Conservation (phyloP, 2,113 vertebrate species). For the Prochilodus magdalenae region DNA sequence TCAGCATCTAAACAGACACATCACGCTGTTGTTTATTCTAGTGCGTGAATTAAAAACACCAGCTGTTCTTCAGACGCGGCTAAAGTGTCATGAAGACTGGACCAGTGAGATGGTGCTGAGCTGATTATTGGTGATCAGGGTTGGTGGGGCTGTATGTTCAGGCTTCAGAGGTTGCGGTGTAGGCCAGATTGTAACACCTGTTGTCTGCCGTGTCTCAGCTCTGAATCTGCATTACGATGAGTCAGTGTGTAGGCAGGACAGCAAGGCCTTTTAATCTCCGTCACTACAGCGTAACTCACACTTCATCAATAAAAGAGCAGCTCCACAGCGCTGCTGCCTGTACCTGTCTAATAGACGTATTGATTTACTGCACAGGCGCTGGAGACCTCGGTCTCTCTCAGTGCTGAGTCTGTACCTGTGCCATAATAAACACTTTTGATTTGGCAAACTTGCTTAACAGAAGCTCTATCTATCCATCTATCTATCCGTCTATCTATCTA, state of each 20-base stretch:
- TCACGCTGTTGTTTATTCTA: too few species aligned
- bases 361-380: neutral
- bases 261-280: neutral
- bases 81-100: too few species aligned
- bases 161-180: too few species aligned
- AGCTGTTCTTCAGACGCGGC: too few species aligned
- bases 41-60: too few species aligned
- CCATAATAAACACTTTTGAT: too few species aligned
- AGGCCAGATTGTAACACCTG: too few species aligned
- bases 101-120: too few species aligned
- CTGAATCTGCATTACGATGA: neutral
- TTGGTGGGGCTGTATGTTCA: too few species aligned
- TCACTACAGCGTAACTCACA: constrained; percentile 12
- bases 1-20: too few species aligned
- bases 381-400: neutral
- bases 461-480: neutral
- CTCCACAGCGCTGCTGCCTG: neutral
- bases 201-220: too few species aligned
- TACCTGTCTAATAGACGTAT: neutral
- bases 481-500: neutral
- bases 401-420: neutral
- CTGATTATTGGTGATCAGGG: too few species aligned
- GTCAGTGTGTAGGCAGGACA: neutral
- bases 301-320: neutral
- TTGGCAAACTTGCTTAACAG: neutral